Evolutionary conservation across 2,797 vertebrate genomes (phyloP).

Genomic region (Chaetodon trifasciatus): DNA sequence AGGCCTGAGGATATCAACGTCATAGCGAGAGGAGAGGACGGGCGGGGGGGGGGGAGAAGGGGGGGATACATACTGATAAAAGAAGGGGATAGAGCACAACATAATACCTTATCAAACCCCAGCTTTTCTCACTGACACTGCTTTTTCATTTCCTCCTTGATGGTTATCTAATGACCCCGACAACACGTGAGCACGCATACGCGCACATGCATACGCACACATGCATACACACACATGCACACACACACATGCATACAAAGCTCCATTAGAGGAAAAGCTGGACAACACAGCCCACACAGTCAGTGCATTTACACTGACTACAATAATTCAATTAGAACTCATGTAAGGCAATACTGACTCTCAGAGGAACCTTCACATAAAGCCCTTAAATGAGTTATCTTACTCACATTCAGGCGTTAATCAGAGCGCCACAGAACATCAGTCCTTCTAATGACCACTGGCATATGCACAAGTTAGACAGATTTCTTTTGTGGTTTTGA

Average conservation of each 20-base stretch:
- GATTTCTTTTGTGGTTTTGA: background rate
- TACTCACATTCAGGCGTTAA: slow-evolving; percentile 44
- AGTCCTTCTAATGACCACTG: background rate
- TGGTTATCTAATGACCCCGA: slow-evolving; percentile 64
- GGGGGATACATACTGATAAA: slow-evolving; percentile 35
- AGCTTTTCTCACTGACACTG: slow-evolving; percentile 51
- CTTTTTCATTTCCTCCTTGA: slow-evolving; percentile 80
- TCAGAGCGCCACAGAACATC: slow-evolving; percentile 18
- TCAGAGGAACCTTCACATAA: slow-evolving; percentile 36
- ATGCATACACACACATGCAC: slow-evolving; percentile 11
- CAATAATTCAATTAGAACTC: slow-evolving; percentile 54
- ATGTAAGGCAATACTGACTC: slow-evolving; percentile 24
- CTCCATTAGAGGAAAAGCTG: slow-evolving; percentile 20
- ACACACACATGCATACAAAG: slow-evolving; percentile 13
- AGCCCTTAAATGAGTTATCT: slow-evolving; percentile 32
- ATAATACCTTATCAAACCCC: slow-evolving; percentile 59
- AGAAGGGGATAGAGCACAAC: slow-evolving; percentile 32
- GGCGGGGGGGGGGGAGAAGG: slow-evolving; percentile 19
- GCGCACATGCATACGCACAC: slow-evolving; percentile 19
- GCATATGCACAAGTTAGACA: background rate
- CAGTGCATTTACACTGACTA: slow-evolving; percentile 18
- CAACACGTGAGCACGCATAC: slow-evolving; percentile 9
- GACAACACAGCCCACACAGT: slow-evolving; percentile 26
- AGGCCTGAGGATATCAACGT: slow-evolving; percentile 69
- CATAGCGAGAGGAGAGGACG: slow-evolving; percentile 35